Percentiles rank a stretch among this genome's conserved stretches.
These are phyloP conservation scores for Acanthosoma haemorrhoidale DNA, from an alignment of 2,888 invertebrate genomes.

Conservation along the genomic window DNA sequence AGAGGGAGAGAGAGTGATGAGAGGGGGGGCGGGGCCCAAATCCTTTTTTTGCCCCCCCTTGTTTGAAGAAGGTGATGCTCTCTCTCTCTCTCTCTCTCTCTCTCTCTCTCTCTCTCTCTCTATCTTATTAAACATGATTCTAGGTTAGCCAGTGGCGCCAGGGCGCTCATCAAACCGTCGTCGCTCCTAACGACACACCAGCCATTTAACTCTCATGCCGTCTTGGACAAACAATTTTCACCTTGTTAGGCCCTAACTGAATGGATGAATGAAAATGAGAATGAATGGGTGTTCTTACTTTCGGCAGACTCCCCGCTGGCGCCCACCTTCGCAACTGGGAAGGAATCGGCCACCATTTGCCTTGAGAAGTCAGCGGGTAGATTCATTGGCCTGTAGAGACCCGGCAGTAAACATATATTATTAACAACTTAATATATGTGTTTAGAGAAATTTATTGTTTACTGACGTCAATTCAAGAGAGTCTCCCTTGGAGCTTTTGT, in stretches of 20 bases:
- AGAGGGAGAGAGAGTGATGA: too few species aligned
- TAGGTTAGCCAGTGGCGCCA: constrained; percentile 36
- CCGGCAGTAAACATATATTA: too few species aligned
- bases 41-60: constrained; percentile 8
- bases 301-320: background rate
- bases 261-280: constrained; percentile 16
- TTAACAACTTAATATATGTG: too few species aligned
- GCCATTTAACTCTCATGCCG: background rate
- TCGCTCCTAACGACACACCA: background rate
- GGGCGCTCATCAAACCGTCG: constrained; percentile 34
- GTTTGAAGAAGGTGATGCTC: constrained; percentile 27
- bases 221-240: constrained; percentile 22
- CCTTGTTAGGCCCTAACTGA: constrained; percentile 18
- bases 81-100: too few species aligned
- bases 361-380: too few species aligned
- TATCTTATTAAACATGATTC: constrained; percentile 29
- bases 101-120: too few species aligned
- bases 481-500: too few species aligned
- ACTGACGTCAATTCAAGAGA: too few species aligned
- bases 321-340: too few species aligned
- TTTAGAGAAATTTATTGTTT: too few species aligned
- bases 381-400: too few species aligned
- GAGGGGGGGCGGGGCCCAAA: background rate
- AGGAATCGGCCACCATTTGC: too few species aligned
- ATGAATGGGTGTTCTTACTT: constrained; percentile 15